Evolutionary conservation across 2,113 vertebrate species (phyloP).

Genomic region (Halcyon malimbica): DNA sequence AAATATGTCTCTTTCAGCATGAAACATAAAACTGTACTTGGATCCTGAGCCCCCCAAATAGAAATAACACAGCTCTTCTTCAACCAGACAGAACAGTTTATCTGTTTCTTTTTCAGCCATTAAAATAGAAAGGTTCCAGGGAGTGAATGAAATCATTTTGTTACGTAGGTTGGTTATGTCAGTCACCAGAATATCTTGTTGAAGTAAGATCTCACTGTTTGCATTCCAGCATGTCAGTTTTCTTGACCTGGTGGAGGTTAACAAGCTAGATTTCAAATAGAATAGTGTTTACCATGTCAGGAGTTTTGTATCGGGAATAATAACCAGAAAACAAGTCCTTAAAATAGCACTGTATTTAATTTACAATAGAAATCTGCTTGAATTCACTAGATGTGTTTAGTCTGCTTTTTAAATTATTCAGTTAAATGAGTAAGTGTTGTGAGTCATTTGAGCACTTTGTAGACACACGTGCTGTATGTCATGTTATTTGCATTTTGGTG

Average conservation of each 20-base stretch:
- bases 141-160: conserved; percentile 40
- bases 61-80: not conserved
- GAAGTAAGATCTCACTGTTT: conserved; percentile 39
- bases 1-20: not conserved
- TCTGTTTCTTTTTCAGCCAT: conserved; percentile 54
- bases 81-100: conserved; percentile 11
- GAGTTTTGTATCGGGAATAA: not conserved
- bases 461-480: not conserved
- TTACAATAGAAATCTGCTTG: not conserved
- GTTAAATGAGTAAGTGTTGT: not conserved
- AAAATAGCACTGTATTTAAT: not conserved
- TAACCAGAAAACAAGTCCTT: not conserved
- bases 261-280: conserved; percentile 26
- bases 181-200: not conserved
- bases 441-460: conserved; percentile 7
- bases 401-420: conserved; percentile 18
- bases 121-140: conserved; percentile 35
- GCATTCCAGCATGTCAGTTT: not conserved
- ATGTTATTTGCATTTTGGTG: conserved; percentile 19
- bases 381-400: conserved; percentile 7
- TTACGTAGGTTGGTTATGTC: conserved; percentile 1
- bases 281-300: not conserved
- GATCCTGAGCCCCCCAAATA: not conserved
- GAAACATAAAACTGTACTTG: not conserved
- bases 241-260: conserved; percentile 31